Base-by-base conservation (phyloP, 2,888 invertebrate species). In the Drosophila mimetica region DNA sequence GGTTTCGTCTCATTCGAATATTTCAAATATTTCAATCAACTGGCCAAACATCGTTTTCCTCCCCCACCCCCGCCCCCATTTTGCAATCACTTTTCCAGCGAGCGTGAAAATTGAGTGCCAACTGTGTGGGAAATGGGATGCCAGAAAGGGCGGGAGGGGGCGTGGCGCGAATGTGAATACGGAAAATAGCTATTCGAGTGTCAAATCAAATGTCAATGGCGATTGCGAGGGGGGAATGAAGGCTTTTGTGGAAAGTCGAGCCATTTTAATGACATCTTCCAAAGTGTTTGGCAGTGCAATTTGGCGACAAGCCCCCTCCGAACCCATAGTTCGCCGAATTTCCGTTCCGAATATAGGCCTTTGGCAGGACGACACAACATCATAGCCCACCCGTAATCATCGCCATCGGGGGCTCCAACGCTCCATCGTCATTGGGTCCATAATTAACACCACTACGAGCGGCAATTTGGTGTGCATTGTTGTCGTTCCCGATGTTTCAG, bases 201-300 rank as follows among this genome's bases (percentile, higher is more conserved):
- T 86, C 80, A 85, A 84, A 84, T 85, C 86, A 72, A 87, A 82
- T 85, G 83, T 79, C 71, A 58, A 46, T 42, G 58, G 41, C 7
- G 30, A 41, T 18, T 14, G 39, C 13, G 5, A 1, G 14, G 13
- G 6, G 8, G 22, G 4, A 11, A 2, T 8, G 14, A 34, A 18
- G 61, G 46, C 37, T n/a, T 28, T 41, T 34, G 42, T 28, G 59
- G 53, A 34, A 34, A 22, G 34, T 60, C 65, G 81, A 72, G 63
- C 60, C 65, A 78, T 71, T 85, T 79, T 71, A 80, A 86, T 80
- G 77, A 79, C 70, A 71, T 77, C 82, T 74, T 22, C 59, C 25
- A 67, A 69, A 86, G 77, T 84, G 74, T 76, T 72, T 77, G 72
- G 67, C 50, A 57, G 63, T 53, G 58, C 66, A 76, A 71, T 64